Base-by-base conservation (phyloP, 2,888 invertebrate species). In the Gymnocheta viridis region DNA sequence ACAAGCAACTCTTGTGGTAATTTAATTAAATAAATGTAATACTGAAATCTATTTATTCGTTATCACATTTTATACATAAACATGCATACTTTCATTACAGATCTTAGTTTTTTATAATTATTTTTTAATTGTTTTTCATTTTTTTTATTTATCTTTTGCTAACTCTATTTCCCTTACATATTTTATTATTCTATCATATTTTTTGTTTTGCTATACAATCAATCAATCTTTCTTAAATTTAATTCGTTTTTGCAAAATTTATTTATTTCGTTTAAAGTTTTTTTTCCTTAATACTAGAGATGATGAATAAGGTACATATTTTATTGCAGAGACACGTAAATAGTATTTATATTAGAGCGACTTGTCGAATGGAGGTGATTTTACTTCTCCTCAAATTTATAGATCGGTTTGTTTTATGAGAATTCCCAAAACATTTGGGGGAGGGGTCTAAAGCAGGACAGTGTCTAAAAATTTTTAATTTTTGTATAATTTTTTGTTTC, bases 1-100 rank as follows among this genome's bases (percentile, higher is more conserved):
- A 32, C 10, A 29, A 58, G 24, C 2, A 41, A 44, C 1, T 29
- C 24, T 24, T 27, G 24, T 62, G n/a, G 41, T 14, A 44, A 74
- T 12, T 9, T 35, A 67, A 56, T 22, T 44, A 69, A 44, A 29
- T 87, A 88, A 88, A 85, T 86, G 86, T 86, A 87, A 86, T 86
- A 86, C 86, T 87, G 86, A 86, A 87, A 86, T 86, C 87, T 86
- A 79, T 85, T 83, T 41, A 70, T 82, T 56, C 12, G 47, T 82
- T n/a, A 17, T 49, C 29, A 49, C 29, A 74, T 58, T 22, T 51
- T 58, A 58, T 14, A 56, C 38, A 41, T 70, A 29, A 27, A 27
- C 29, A 27, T 24, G 7, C 62, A 70, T 54, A 38, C 41, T 64
- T 29, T 41, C 41, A 51, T 41, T 49, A 27, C 32, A 24, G 7